Conservation (phyloP, 1,140 invertebrate genomes). For the Monochamus saltuarius region DNA sequence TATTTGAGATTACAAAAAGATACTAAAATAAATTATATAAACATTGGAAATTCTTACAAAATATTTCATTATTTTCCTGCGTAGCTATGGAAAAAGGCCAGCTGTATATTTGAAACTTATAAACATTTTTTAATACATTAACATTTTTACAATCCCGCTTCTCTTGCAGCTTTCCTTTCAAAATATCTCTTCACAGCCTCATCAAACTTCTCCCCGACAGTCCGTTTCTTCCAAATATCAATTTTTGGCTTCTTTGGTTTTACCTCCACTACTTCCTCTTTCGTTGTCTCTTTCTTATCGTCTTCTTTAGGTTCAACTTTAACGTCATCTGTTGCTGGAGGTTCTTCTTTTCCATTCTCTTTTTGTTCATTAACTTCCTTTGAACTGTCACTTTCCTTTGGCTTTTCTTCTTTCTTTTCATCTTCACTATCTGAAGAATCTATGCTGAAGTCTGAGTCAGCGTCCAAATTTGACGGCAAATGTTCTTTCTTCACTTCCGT, state of each 20-base stretch:
- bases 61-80: too few species aligned
- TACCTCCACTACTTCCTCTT: constrained; percentile 30
- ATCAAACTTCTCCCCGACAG: constrained; percentile 76
- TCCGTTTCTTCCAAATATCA: constrained; percentile 82
- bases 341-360: constrained; percentile 23
- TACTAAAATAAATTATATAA: too few species aligned
- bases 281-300: constrained; percentile 30
- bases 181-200: constrained; percentile 80
- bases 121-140: background rate
- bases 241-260: constrained; percentile 57
- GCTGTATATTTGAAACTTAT: too few species aligned
- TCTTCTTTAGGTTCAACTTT: constrained; percentile 25
- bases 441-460: constrained; percentile 68
- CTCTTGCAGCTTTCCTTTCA: constrained; percentile 63
- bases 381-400: constrained; percentile 2
- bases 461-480: constrained; percentile 63
- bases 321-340: constrained; percentile 15
- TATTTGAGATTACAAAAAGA: too few species aligned
- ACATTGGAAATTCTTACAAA: too few species aligned
- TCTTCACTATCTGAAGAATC: constrained; percentile 59
- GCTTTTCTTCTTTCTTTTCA: constrained; percentile 34
- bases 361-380: constrained; percentile 32
- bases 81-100: too few species aligned
- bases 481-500: constrained; percentile 54
- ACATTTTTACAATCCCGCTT: constrained; percentile 23